These are phyloP conservation scores for Hemicordylus capensis DNA, from an alignment of 2,113 vertebrate genomes.

Conservation along the genomic window DNA sequence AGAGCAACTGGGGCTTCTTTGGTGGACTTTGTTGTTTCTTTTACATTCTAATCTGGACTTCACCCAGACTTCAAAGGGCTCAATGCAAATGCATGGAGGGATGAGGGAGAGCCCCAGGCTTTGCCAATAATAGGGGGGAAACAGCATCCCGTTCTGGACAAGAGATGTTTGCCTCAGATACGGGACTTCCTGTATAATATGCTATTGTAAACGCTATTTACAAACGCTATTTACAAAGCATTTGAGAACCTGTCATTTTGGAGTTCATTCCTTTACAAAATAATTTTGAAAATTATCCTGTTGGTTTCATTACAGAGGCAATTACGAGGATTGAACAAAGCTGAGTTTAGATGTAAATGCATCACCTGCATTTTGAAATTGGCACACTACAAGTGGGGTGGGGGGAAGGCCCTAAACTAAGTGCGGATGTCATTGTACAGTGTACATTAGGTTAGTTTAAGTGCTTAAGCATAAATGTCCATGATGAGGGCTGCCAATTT, in stretches of 20 bases:
- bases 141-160: no score
- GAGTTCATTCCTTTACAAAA: not conserved
- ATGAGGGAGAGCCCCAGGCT: no score
- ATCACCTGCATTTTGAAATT: not conserved
- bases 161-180: no score
- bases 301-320: conserved; percentile 21
- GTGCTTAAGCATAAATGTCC: not conserved
- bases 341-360: not conserved
- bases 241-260: not conserved
- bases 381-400: not conserved
- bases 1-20: no score
- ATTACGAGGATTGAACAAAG: conserved; percentile 28
- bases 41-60: no score
- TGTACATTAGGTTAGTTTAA: not conserved
- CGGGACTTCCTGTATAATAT: no score
- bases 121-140: no score
- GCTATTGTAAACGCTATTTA: no score
- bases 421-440: accelerated
- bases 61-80: no score
- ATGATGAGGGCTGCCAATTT: not conserved
- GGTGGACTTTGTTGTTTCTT: no score
- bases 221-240: no score
- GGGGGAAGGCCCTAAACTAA: not conserved
- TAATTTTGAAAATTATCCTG: not conserved
- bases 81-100: no score